Evolutionary conservation across 1,140 invertebrate species (phyloP).

Genomic region (Drosophila punjabiensis): DNA sequence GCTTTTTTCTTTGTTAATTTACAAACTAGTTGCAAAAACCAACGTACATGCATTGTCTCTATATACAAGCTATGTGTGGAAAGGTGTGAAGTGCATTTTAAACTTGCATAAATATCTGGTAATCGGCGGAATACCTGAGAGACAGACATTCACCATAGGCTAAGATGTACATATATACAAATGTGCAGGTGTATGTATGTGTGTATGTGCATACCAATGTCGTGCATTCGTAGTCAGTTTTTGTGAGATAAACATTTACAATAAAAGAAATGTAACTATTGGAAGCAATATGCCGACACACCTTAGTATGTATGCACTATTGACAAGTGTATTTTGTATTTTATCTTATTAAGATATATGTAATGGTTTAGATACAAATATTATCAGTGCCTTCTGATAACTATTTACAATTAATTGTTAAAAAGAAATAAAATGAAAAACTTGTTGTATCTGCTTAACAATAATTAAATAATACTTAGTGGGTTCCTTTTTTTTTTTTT

Average conservation of each 20-base stretch:
- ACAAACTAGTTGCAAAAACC: not conserved
- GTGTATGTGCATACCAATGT: not conserved
- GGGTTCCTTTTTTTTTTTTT: too few species aligned
- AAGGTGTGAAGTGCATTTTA: not conserved
- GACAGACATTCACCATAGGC: not conserved
- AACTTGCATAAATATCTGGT: not conserved
- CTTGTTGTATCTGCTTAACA: not conserved
- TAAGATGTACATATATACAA: not conserved
- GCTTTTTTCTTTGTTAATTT: slow-evolving; percentile 10
- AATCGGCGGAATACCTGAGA: not conserved
- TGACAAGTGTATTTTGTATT: not conserved
- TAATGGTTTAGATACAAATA: not conserved
- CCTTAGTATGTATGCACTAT: not conserved
- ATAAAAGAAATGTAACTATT: not conserved
- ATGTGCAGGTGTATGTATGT: slow-evolving; percentile 1
- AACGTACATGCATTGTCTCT: not conserved
- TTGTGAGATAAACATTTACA: not conserved
- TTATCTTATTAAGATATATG: not conserved
- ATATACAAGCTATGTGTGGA: not conserved
- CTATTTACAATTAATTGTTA: too few species aligned
- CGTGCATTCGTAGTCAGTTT: not conserved
- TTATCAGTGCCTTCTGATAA: not conserved
- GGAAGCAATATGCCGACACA: not conserved
- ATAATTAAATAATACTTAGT: not conserved
- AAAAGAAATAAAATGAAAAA: not conserved